Evolutionary conservation across 1,140 invertebrate species (phyloP).

Genomic region (Helicorthomorpha holstii): DNA sequence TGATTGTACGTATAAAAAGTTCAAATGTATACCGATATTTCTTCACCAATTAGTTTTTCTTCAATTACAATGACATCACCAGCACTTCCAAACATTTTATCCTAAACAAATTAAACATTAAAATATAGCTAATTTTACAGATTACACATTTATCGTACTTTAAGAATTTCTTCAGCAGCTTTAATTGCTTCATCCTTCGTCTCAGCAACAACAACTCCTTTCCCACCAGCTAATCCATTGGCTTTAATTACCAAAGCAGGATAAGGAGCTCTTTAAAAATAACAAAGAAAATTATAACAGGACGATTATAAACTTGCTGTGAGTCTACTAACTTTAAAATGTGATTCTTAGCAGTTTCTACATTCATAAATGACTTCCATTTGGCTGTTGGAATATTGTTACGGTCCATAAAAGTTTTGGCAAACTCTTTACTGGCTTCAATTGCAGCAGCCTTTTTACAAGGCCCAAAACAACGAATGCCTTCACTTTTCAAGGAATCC

Average conservation of each 20-base stretch:
- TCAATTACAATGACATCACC: slow-evolving; percentile 72
- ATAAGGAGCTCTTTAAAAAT: slow-evolving; percentile 41
- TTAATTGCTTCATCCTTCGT: slow-evolving; percentile 54
- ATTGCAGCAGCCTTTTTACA: slow-evolving; percentile 58
- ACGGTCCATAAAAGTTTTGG: slow-evolving; percentile 83
- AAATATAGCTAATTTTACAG: not conserved
- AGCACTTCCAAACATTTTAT: slow-evolving; percentile 56
- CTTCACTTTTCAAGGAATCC: slow-evolving; percentile 40
- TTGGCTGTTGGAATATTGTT: slow-evolving; percentile 76
- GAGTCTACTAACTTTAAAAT: slow-evolving; percentile 55
- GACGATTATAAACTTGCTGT: too few relatives aligned
- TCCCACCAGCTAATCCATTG: slow-evolving; percentile 83
- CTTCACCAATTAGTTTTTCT: slow-evolving; percentile 77
- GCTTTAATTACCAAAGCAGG: slow-evolving; percentile 83
- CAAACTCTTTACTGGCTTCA: slow-evolving; percentile 81
- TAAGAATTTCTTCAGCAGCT: slow-evolving; percentile 61
- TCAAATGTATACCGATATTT: slow-evolving; percentile 73
- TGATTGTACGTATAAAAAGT: too few relatives aligned
- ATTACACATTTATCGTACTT: too few relatives aligned
- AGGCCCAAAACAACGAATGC: slow-evolving; percentile 74
- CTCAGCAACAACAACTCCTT: slow-evolving; percentile 79
- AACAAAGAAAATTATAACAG: too few relatives aligned
- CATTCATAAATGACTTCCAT: slow-evolving; percentile 61
- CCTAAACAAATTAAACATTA: slow-evolving; percentile 11
- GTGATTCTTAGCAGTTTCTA: slow-evolving; percentile 56